phyloP scores from a whole-genome alignment of 1,140 invertebrate species.

The Aphis gossypii region DNA sequence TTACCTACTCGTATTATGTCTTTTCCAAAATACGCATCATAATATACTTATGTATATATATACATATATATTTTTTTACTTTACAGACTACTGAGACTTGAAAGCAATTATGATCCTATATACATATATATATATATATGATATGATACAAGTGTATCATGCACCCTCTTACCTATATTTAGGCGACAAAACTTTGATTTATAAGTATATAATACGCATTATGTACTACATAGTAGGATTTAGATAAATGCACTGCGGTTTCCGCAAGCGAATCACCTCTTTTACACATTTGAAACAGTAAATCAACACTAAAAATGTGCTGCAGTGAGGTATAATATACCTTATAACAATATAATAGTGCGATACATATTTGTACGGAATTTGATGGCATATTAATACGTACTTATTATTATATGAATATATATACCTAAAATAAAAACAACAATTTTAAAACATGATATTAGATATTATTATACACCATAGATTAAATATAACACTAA shows the following conservation, averaged over 20 bases:
- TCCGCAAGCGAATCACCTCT: too few species aligned
- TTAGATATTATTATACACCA: neutral
- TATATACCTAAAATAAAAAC: neutral
- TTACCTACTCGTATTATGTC: constrained; percentile 12
- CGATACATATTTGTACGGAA: too few species aligned
- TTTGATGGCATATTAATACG: too few species aligned
- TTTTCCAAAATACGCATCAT: neutral
- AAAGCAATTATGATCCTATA: neutral
- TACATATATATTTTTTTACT: neutral
- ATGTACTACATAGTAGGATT: neutral
- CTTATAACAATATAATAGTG: too few species aligned
- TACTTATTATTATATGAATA: too few species aligned
- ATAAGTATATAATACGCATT: neutral
- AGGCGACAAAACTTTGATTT: neutral
- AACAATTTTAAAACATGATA: neutral
- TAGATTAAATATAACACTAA: too few species aligned
- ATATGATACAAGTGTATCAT: neutral
- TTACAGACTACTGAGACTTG: neutral
- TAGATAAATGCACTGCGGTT: neutral
- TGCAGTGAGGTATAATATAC: too few species aligned
- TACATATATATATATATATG: neutral
- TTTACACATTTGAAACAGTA: neutral
- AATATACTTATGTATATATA: neutral
- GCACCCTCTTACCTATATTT: neutral
- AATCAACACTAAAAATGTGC: too few species aligned